Base-by-base conservation (phyloP, 1,140 invertebrate genomes). In the Saccostrea glomerata region DNA sequence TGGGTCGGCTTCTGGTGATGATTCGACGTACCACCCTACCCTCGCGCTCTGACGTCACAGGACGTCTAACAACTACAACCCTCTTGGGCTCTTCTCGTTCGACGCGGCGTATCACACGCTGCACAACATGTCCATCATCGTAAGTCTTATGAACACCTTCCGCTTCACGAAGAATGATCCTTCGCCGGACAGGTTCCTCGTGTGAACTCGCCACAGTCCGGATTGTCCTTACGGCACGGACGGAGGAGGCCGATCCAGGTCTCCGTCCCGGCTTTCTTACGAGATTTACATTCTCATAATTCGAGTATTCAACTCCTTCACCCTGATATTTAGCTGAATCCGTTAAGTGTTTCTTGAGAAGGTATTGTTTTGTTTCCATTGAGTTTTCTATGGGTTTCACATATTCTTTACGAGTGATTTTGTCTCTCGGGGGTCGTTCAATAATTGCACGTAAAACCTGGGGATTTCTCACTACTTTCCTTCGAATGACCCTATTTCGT, bases 361-460 rank as follows among this genome's bases (percentile, higher is more conserved):
- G 54, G n/a, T 84, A 84, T 40, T 84, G 40, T 84, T 56, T 54
- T 12, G 40, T 84, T 54, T 84, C 82, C 82, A n/a, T 55, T 7
- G 54, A 55, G 15, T 54, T 84, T 56, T 84, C 40, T 84, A 84
- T 56, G 11, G 82, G 82, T 55, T 30, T 56, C 17, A 55, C 54
- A 54, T 84, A 84, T 13, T 54, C 40, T 15, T 55, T 56, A 23
- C 47, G 11, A 17, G 20, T 9, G 20, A 47, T 12, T 55, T 84
- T 55, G 54, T 84, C 30, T 54, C 70, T 36, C 0, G 70, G 70
- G 25, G 70, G 70, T 77, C 30, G 23, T 36, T 77, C 70, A 12
- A 77, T 77, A 13, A 77, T 25, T 15, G 70, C 25, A 30, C 30
- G 70, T 77, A 77, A 40, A 77, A 77, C 25, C 7, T 25, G 70